Conservation (phyloP, 2,888 invertebrate genomes). For the Hypselothyrea guttata region DNA sequence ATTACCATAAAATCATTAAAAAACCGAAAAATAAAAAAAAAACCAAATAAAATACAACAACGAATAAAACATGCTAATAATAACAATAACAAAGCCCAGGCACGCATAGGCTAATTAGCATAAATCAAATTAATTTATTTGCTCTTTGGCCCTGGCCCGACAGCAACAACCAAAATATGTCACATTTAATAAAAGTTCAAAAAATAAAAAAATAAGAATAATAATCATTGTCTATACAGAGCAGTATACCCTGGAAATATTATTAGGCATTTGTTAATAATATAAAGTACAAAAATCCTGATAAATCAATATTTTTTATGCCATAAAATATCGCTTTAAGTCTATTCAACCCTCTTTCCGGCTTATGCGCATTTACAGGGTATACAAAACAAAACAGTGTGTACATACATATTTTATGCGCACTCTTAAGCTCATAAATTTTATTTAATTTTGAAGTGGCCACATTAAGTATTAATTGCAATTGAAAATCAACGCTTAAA, state of each 20-base stretch:
- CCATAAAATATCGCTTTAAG: too few species aligned
- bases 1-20: slow-evolving; percentile 46
- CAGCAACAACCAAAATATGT: slow-evolving; percentile 19
- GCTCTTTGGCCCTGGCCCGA: slow-evolving; percentile 24
- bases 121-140: slow-evolving; percentile 60
- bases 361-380: too few species aligned
- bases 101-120: slow-evolving; percentile 46
- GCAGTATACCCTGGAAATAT: not conserved
- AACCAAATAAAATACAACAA: slow-evolving; percentile 11
- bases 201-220: not conserved
- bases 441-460: not conserved
- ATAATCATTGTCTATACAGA: not conserved
- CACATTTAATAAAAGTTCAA: slow-evolving; percentile 13
- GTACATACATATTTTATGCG: too few species aligned
- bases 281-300: too few species aligned
- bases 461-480: not conserved
- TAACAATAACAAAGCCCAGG: slow-evolving; percentile 22
- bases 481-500: not conserved
- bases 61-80: slow-evolving; percentile 18
- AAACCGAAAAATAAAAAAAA: too few species aligned
- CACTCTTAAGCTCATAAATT: slow-evolving; percentile 1
- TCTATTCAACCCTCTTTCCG: too few species aligned
- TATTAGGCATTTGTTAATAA: not conserved
- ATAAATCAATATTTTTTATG: too few species aligned
- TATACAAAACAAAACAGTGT: too few species aligned